Base-by-base conservation (phyloP, 2,797 vertebrate genomes). In the Anguilla megastoma region DNA sequence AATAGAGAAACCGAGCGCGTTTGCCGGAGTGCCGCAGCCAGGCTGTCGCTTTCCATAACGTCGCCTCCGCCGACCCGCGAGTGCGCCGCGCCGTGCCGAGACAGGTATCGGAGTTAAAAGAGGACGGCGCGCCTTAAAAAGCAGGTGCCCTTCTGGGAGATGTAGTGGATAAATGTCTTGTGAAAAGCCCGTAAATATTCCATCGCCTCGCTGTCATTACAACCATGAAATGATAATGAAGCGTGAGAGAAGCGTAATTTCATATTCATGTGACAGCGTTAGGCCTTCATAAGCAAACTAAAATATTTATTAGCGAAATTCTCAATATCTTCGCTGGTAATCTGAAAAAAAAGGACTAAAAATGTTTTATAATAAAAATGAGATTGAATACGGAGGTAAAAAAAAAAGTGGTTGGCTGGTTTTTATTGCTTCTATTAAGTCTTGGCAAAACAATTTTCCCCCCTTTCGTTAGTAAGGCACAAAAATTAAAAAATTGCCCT, bases 361-460 rank as follows among this genome's bases (percentile, higher is more conserved):
- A 95, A 95, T 95, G 96, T 96, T 96, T 97, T 97, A 97, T 97
- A 97, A 97, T 97, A 97, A 97, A 96, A 96, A 96, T 95, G 94
- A 96, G 95, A 97, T 95, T 96, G 96, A 97, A 96, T 95, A 94
- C 95, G 92, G 95, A 96, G 96, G 97, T 96, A 96, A 96, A 98
- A 97, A 96, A 96, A 96, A 98, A 97, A 96, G 96, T 97, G 97
- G 97, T 97, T 98, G 97, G 97, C 96, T 98, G 98, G 93, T 96
- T 97, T 95, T 98, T 98, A 98, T 98, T 98, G 97, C 97, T 97
- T 98, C 97, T 99, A 98, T 99, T 99, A 98, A 97, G 98, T 98
- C 96, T 96, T 96, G 95, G 97, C 96, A 97, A 98, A 98, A 98
- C 97, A 98, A 98, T 98, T 87, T 85, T 36, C 83, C 50, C 66